A percentile compares a stretch with the other conserved stretches of the same genome.
phyloP scores from a whole-genome alignment of 1,140 invertebrate species.

The Agrilus planipennis region DNA sequence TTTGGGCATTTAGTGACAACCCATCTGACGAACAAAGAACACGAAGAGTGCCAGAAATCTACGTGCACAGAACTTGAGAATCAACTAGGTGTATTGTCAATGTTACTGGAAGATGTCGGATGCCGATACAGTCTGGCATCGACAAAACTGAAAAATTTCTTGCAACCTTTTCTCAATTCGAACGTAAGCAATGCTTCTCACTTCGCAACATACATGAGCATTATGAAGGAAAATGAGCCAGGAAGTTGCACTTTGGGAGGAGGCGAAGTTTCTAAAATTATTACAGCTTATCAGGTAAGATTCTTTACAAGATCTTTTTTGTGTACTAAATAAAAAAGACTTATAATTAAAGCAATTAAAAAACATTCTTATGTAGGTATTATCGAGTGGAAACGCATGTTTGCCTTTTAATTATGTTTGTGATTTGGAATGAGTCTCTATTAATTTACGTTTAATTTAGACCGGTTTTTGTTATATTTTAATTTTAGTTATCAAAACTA shows the following conservation, averaged over 20 bases:
- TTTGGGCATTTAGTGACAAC: slow-evolving; percentile 78
- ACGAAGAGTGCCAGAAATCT: too few relatives aligned
- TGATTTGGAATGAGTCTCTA: too few relatives aligned
- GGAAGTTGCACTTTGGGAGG: slow-evolving; percentile 38
- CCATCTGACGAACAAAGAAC: too few relatives aligned
- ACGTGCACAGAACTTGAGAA: slow-evolving; percentile 28
- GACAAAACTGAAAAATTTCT: slow-evolving; percentile 61
- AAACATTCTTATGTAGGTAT: too few relatives aligned
- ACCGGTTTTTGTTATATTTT: too few relatives aligned
- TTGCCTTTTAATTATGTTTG: too few relatives aligned
- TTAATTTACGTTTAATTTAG: too few relatives aligned
- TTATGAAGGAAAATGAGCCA: slow-evolving; percentile 43
- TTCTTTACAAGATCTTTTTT: too few relatives aligned
- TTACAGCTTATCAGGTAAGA: slow-evolving; percentile 66
- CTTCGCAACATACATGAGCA: slow-evolving; percentile 66
- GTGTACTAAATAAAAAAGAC: too few relatives aligned
- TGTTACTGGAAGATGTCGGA: slow-evolving; percentile 61
- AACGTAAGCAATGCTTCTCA: slow-evolving; percentile 68
- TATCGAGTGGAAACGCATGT: too few relatives aligned
- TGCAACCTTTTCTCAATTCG: slow-evolving; percentile 60
- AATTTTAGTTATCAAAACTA: slow-evolving; percentile 2
- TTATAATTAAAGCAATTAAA: too few relatives aligned
- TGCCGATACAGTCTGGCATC: slow-evolving; percentile 76
- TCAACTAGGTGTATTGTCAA: slow-evolving; percentile 32
- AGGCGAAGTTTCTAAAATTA: slow-evolving; percentile 52